phyloP scores from a whole-genome alignment of 2,797 vertebrate species.

The Anguilla megastoma region DNA sequence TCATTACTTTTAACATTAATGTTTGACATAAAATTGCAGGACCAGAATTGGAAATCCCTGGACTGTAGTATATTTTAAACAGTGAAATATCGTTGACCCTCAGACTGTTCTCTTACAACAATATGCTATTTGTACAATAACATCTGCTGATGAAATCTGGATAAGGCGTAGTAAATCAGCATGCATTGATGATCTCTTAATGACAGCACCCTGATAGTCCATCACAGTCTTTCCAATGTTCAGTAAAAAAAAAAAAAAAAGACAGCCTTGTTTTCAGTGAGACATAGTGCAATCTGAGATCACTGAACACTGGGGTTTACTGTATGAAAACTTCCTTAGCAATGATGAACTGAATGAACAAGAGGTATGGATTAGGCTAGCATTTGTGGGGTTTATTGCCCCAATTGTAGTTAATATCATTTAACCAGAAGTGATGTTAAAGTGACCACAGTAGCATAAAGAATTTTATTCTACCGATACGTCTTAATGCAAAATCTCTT shows the following conservation, averaged over 20 bases:
- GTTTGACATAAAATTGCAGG: not conserved
- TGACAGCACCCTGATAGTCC: not conserved
- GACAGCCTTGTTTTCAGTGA: slow-evolving; percentile 1
- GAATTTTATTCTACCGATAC: not conserved
- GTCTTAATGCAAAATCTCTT: no score
- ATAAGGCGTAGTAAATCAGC: not conserved
- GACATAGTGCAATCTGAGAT: not conserved
- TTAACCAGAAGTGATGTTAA: not conserved
- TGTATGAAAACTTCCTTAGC: not conserved
- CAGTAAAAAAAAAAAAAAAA: not conserved
- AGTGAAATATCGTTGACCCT: not conserved
- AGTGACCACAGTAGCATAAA: not conserved
- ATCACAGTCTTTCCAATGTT: slow-evolving; percentile 3
- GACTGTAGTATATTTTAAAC: slow-evolving; percentile 12
- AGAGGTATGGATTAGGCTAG: not conserved
- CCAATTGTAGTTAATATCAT: not conserved
- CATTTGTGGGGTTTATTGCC: not conserved
- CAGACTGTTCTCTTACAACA: not conserved
- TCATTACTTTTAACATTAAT: not conserved
- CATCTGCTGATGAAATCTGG: not conserved
- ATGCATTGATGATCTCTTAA: not conserved
- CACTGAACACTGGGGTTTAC: not conserved
- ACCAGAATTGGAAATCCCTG: not conserved
- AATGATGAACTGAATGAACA: not conserved
- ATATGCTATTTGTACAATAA: not conserved